These are phyloP conservation scores for Hoplodrina blanda DNA, from an alignment of 2,888 invertebrate genomes.

Conservation along the genomic window DNA sequence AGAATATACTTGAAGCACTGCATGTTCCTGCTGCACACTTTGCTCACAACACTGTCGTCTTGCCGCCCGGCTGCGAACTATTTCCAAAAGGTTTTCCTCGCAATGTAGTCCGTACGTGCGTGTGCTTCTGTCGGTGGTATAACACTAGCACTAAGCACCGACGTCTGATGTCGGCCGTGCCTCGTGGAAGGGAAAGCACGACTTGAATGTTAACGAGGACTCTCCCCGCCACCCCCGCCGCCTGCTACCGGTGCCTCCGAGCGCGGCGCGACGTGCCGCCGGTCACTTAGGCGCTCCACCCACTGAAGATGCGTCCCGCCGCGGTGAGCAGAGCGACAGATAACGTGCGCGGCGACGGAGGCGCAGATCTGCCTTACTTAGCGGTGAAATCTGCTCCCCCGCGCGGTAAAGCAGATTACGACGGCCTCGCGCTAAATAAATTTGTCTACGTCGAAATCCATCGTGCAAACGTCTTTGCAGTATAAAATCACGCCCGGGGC, in stretches of 20 bases:
- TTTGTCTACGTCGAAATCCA: too few species aligned
- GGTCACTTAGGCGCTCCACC: too few species aligned
- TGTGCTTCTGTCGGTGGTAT: constrained; percentile 10
- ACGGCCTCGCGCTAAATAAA: too few species aligned
- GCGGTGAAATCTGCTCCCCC: too few species aligned
- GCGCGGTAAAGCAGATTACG: too few species aligned
- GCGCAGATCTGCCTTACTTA: too few species aligned
- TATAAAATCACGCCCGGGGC: too few species aligned
- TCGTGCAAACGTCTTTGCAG: too few species aligned
- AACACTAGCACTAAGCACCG: constrained; percentile 31
- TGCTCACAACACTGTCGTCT: constrained; percentile 6
- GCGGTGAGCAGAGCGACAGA: too few species aligned
- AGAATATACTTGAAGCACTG: constrained; percentile 62
- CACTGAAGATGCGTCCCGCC: too few species aligned
- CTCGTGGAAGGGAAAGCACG: constrained; percentile 66
- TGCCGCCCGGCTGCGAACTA: constrained; percentile 9
- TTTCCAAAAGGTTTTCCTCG: constrained; percentile 5
- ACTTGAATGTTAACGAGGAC: constrained; percentile 76
- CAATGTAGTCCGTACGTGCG: constrained; percentile 34
- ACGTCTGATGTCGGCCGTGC: constrained; percentile 34
- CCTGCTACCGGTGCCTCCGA: neutral
- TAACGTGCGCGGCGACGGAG: too few species aligned
- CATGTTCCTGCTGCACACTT: constrained; percentile 53
- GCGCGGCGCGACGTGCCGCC: constrained; percentile 1
- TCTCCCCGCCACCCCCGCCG: constrained; percentile 17